A percentile compares a stretch with the other conserved stretches of the same genome.
Evolutionary conservation across 2,797 vertebrate genomes (phyloP).

Genomic region (Emys orbicularis): DNA sequence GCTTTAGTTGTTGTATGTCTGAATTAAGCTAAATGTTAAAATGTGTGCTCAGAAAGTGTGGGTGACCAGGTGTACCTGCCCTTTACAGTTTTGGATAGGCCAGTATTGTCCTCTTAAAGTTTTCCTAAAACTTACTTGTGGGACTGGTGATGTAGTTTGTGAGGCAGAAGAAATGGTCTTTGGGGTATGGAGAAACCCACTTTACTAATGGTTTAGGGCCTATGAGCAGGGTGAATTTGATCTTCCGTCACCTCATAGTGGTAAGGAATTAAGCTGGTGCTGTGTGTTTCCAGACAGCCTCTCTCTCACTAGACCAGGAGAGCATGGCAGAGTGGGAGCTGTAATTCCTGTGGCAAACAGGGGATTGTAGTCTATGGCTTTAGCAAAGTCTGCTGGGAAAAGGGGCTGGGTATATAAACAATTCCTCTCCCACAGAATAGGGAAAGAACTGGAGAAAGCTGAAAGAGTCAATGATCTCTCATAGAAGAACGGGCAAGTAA

Average conservation of each 20-base stretch:
- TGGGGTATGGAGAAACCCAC: background rate
- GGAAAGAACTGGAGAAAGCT: background rate
- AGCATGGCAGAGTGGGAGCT: background rate
- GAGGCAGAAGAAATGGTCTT: background rate
- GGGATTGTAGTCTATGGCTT: background rate
- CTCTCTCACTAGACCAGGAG: background rate
- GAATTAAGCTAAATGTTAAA: background rate
- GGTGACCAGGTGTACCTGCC: background rate
- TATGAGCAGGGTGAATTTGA: background rate
- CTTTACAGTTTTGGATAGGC: background rate
- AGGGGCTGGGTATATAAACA: accelerated
- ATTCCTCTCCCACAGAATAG: background rate
- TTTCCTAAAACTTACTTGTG: background rate
- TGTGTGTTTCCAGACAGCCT: background rate
- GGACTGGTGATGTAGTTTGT: background rate
- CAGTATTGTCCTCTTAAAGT: background rate
- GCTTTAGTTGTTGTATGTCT: background rate
- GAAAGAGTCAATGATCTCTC: background rate
- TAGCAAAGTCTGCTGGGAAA: background rate
- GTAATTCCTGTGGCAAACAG: background rate
- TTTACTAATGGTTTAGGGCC: background rate
- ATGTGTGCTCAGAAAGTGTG: background rate
- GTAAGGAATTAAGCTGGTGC: background rate
- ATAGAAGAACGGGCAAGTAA: background rate
- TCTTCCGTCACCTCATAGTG: background rate